Percentiles rank a stretch among this genome's conserved stretches.
phyloP scores from a whole-genome alignment of 2,888 invertebrate genomes.

The Girardia tigrina region DNA sequence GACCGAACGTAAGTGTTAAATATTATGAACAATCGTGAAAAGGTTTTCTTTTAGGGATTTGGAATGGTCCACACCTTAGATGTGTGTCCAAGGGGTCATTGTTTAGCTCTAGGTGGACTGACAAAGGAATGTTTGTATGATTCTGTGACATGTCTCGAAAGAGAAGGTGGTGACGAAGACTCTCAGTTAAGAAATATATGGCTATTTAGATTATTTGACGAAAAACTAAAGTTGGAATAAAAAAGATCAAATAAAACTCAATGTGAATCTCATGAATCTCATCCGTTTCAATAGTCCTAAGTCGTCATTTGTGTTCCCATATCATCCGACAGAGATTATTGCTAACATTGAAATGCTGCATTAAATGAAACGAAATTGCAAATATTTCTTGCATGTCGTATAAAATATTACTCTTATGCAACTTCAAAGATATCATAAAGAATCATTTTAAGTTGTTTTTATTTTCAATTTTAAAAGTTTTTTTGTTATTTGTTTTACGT shows the following conservation, averaged over 20 bases:
- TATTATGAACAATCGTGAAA: neutral
- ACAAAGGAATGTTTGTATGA: neutral
- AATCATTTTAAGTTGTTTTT: too few species aligned
- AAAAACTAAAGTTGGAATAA: neutral
- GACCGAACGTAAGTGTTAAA: neutral
- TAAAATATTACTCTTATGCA: too few species aligned
- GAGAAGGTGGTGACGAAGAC: neutral
- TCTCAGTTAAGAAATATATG: constrained; percentile 7
- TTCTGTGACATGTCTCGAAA: neutral
- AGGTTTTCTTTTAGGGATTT: neutral
- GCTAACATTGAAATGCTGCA: constrained; percentile 4
- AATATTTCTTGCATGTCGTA: neutral
- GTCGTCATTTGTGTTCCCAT: neutral
- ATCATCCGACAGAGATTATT: neutral
- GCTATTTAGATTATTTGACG: constrained; percentile 28
- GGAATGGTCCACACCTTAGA: constrained; percentile 13
- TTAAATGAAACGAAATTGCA: neutral
- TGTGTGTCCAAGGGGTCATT: constrained; percentile 17
- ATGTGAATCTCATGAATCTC: neutral
- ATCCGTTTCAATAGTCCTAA: neutral
- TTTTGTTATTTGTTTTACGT: too few species aligned
- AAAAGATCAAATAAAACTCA: neutral
- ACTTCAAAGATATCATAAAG: too few species aligned
- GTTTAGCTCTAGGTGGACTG: neutral
- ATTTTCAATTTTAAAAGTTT: too few species aligned